Conservation (phyloP, 2,797 vertebrate species). For the Chelon auratus region DNA sequence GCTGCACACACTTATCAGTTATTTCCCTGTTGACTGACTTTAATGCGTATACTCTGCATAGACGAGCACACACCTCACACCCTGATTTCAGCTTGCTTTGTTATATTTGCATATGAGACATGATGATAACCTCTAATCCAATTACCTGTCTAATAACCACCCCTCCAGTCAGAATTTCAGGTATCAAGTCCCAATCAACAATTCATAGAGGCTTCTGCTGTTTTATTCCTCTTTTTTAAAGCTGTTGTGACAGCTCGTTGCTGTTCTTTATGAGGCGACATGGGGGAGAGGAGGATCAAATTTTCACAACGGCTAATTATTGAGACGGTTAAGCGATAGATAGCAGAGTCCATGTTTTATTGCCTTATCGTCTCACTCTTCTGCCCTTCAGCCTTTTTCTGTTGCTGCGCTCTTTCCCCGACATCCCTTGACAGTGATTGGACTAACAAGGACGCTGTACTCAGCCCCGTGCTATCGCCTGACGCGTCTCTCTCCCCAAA, state of each 20-base stretch:
- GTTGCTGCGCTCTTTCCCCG: slow-evolving; percentile 8
- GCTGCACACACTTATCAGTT: slow-evolving; percentile 36
- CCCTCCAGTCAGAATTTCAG: slow-evolving; percentile 1
- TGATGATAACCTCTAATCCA: slow-evolving; percentile 20
- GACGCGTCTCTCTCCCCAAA: slow-evolving; percentile 41
- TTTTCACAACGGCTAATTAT: slow-evolving; percentile 32
- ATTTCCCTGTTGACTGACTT: slow-evolving; percentile 57
- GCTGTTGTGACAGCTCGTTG: slow-evolving; percentile 9
- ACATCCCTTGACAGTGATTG: slow-evolving; percentile 60
- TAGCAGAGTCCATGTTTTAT: slow-evolving; percentile 20
- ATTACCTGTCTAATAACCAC: slow-evolving; percentile 12
- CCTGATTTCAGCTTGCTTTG: background rate
- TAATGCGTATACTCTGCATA: slow-evolving; percentile 13
- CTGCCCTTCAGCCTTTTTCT: slow-evolving; percentile 13
- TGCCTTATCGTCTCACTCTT: slow-evolving; percentile 22
- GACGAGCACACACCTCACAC: background rate
- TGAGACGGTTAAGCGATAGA: background rate
- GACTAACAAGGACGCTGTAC: slow-evolving; percentile 56
- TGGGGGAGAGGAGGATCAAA: background rate
- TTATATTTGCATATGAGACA: slow-evolving; percentile 13
- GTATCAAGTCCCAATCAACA: slow-evolving; percentile 9
- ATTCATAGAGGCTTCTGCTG: slow-evolving; percentile 5
- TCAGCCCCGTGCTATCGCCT: slow-evolving; percentile 29
- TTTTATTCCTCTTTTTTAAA: slow-evolving; percentile 15
- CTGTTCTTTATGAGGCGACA: background rate